Evolutionary conservation across 2,797 vertebrate species (phyloP).

Genomic region (Acrossocheilus fasciatus): DNA sequence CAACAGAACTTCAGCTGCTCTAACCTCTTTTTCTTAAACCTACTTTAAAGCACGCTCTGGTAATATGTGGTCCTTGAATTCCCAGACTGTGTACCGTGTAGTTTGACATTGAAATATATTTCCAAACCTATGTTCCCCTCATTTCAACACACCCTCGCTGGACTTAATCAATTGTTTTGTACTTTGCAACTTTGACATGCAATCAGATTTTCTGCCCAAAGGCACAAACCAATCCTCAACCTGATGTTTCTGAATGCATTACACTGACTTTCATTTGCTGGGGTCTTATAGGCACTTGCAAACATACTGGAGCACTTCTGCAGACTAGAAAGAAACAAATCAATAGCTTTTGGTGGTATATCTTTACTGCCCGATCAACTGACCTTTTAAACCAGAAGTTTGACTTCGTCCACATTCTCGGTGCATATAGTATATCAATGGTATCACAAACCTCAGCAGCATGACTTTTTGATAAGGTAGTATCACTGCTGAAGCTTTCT

Average conservation of each 20-base stretch:
- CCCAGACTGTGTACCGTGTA: background rate
- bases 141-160: conserved; percentile 48
- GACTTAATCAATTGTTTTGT: conserved; percentile 66
- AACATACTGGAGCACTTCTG: conserved; percentile 53
- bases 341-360: conserved; percentile 59
- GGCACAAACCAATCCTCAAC: conserved; percentile 63
- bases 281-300: conserved; percentile 64
- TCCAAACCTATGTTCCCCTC: background rate
- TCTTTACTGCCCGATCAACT: conserved; percentile 52
- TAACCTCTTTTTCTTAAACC: background rate
- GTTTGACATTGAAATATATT: background rate
- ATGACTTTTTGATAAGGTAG: conserved; percentile 21
- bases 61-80: background rate
- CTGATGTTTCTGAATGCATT: conserved; percentile 64
- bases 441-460: conserved; percentile 22
- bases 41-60: background rate
- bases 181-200: conserved; percentile 73
- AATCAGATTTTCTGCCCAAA: conserved; percentile 74
- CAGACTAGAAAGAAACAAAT: conserved; percentile 71
- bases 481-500: conserved; percentile 1
- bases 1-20: background rate
- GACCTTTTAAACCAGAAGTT: conserved; percentile 71
- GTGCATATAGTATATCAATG: conserved; percentile 24
- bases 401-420: conserved; percentile 23
- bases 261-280: conserved; percentile 69